A percentile compares a stretch with the other conserved stretches of the same genome.
Conservation (phyloP, 2,797 vertebrate genomes). For the Oryzias sinensis region DNA sequence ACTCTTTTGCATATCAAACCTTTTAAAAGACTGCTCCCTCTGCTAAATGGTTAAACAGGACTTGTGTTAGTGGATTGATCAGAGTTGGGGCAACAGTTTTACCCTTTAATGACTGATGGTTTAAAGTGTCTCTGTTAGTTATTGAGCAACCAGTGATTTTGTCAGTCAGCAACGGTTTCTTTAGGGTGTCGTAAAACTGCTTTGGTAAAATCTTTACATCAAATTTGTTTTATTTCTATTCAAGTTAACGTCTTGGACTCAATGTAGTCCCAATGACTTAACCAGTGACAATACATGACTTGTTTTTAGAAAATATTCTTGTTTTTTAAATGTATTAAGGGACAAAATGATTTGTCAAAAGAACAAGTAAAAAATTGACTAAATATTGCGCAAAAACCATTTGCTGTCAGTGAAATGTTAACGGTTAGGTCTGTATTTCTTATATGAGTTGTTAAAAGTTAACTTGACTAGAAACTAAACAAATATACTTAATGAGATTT, state of each 20-base stretch:
- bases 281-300: no score
- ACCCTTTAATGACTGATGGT: constrained; percentile 21
- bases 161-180: background rate
- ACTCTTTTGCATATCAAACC: constrained; percentile 56
- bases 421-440: no score
- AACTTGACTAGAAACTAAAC: no score
- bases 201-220: background rate
- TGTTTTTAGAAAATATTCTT: no score
- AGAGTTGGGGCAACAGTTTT: constrained; percentile 50
- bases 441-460: background rate
- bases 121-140: constrained; percentile 17
- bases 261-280: no score
- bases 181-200: background rate
- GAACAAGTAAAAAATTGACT: background rate
- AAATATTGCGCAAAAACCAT: background rate
- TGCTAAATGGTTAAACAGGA: constrained; percentile 68
- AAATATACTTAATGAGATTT: no score
- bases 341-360: background rate
- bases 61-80: constrained; percentile 55
- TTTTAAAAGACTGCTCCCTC: constrained; percentile 60
- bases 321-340: background rate
- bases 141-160: constrained; percentile 4
- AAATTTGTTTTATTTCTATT: background rate
- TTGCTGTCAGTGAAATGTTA: no score
- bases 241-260: no score